Evolutionary conservation across 2,888 invertebrate genomes (phyloP).

Genomic region (Ashinkailepas kermadecensis): DNA sequence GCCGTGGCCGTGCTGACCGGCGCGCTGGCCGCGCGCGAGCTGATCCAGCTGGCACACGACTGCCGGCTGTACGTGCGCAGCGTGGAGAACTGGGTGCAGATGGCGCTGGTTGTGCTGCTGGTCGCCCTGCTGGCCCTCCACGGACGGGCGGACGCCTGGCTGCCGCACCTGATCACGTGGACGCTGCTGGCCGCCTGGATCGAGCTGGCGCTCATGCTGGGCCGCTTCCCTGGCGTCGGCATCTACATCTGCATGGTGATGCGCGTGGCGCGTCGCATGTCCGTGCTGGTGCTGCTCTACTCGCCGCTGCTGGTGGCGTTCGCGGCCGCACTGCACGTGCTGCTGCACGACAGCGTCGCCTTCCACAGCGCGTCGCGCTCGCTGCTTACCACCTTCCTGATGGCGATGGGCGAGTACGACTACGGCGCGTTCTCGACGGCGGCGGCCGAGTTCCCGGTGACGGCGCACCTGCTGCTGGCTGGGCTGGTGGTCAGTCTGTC

Average conservation of each 20-base stretch:
- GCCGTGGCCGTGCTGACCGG: not conserved
- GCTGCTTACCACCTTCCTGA: constrained; percentile 51
- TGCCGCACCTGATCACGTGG: constrained; percentile 46
- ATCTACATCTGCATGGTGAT: constrained; percentile 55
- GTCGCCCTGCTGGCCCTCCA: constrained; percentile 43
- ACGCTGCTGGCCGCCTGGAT: constrained; percentile 51
- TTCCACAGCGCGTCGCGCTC: constrained; percentile 50
- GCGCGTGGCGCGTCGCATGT: constrained; percentile 51
- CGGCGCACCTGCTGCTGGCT: constrained; percentile 48
- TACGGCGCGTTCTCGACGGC: constrained; percentile 45
- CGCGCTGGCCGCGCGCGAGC: not conserved
- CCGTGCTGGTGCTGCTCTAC: constrained; percentile 46
- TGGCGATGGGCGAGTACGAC: constrained; percentile 56
- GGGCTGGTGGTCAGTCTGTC: constrained; percentile 50
- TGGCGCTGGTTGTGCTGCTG: constrained; percentile 46
- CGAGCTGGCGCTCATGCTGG: constrained; percentile 52
- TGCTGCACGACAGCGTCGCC: constrained; percentile 48
- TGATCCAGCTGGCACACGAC: constrained; percentile 47
- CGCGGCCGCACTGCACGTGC: constrained; percentile 51
- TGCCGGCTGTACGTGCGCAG: constrained; percentile 49
- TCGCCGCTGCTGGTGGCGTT: constrained; percentile 50
- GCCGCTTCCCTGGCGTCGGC: constrained; percentile 52
- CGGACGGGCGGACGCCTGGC: constrained; percentile 40
- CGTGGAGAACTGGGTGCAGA: constrained; percentile 52
- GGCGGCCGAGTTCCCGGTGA: constrained; percentile 11